Evolutionary conservation across 2,888 invertebrate species (phyloP).

Genomic region (Luperina nickerlii): DNA sequence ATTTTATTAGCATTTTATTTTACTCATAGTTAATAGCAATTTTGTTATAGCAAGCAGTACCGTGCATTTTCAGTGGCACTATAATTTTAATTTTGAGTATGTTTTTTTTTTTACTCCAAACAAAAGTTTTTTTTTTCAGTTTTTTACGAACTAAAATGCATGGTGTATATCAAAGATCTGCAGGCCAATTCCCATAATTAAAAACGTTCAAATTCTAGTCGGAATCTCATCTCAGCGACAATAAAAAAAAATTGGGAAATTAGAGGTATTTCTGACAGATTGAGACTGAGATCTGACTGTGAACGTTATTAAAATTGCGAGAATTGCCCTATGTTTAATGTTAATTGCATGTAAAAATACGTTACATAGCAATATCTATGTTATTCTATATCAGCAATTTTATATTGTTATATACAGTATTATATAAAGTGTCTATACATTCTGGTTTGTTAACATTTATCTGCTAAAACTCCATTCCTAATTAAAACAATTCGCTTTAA

Average conservation of each 20-base stretch:
- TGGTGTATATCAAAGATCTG: background rate
- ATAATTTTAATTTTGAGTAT: background rate
- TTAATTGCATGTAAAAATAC: background rate
- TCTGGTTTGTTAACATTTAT: background rate
- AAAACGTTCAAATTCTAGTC: background rate
- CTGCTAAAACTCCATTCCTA: background rate
- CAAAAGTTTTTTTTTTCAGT: background rate
- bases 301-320: background rate
- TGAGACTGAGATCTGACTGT: background rate
- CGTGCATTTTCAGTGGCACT: background rate
- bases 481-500: background rate
- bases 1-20: background rate
- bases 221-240: background rate
- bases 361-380: constrained; percentile 8
- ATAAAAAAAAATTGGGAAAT: background rate
- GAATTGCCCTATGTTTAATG: background rate
- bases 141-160: background rate
- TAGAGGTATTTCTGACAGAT: background rate
- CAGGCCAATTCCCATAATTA: no score
- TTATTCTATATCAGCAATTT: constrained; percentile 22
- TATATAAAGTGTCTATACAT: background rate
- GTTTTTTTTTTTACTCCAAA: background rate
- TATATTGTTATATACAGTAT: constrained; percentile 9
- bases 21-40: background rate
- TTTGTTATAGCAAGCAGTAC: background rate